Percentiles rank a stretch among this genome's conserved stretches.
Evolutionary conservation across 1,140 invertebrate species (phyloP).

Genomic region (Ylistrum balloti): DNA sequence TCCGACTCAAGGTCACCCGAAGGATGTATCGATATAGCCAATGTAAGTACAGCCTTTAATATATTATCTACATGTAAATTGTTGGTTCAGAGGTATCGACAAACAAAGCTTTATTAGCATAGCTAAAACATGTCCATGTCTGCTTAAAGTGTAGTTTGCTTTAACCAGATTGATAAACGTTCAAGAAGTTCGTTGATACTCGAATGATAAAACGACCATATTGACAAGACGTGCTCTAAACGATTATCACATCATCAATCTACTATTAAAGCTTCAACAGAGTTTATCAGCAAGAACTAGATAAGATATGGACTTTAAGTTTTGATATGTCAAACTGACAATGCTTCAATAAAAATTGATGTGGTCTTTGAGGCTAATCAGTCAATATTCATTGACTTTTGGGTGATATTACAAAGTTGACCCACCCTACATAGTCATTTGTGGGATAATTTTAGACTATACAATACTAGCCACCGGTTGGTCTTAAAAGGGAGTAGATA

Average conservation of each 20-base stretch:
- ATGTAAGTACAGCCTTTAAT: conserved; percentile 26
- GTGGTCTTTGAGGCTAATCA: conserved; percentile 3
- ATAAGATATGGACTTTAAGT: neutral
- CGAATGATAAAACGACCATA: neutral
- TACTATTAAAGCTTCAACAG: too few species aligned
- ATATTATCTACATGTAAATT: conserved; percentile 29
- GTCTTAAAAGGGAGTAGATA: neutral
- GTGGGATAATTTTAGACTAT: neutral
- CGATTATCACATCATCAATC: too few species aligned
- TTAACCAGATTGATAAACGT: neutral
- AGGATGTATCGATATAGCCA: conserved; percentile 22
- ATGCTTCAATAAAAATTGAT: neutral
- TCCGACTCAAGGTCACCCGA: neutral
- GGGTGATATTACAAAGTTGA: neutral
- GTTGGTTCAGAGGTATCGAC: neutral
- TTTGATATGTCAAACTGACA: neutral
- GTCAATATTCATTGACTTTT: conserved; percentile 27
- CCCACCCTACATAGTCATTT: neutral
- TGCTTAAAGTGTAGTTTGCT: neutral
- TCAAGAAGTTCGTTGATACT: neutral
- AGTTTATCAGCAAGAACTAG: neutral
- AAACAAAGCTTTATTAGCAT: neutral
- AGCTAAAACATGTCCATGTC: conserved; percentile 20
- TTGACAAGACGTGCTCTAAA: neutral
- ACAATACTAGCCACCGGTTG: neutral